Evolutionary conservation across 2,888 invertebrate species (phyloP), one percentile per base, ranked within the genome.

Genomic region (Prosapia bicincta): DNA sequence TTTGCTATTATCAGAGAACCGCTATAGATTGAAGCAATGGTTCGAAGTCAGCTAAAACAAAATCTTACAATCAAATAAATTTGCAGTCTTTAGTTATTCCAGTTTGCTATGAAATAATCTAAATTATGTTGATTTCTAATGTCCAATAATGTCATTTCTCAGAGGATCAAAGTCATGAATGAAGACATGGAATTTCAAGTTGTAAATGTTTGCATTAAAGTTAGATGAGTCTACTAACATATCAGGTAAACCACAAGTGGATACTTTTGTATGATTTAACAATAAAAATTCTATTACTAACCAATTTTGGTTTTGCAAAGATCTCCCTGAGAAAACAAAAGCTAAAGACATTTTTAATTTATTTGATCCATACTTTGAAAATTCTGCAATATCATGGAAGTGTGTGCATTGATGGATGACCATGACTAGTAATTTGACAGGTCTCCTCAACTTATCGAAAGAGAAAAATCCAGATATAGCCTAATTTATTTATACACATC

Each of bases 251-350:
- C 38, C 70, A 77, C 75, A 76, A 70, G 73, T 78, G 75, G 70
- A 76, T 74, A 76, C 78, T 75, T 77, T 77, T 78, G 75, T 78
- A 72, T 70, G 78, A 74, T 78, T 75, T 71, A 70, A 77, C 76
- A 76, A 78, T 20, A 75, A 77, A 20, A 73, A 38, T 13, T 38
- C 38, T 38, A 38, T 38, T 38, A 38, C 13, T 38, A 15, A 38
- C 6, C 7, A 38, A 15, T 38, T 38, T 13, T 15, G 6, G 38
- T 78, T 38, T 38, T 38, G 38, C 13, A 38, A 38, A 38, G 38
- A 38, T 15, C 38, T 38, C 13, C 38, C 38, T 38, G 38, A 38
- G 38, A 38, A 2, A 2, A 38, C 38, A 38, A 38, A 15, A 38
- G 13, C 6, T 15, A 7, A 38, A 38, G 15, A 38, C 13, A 38